phyloP scores from a whole-genome alignment of 92 coral and sea anemone genomes.

The Phenganax marumi region DNA sequence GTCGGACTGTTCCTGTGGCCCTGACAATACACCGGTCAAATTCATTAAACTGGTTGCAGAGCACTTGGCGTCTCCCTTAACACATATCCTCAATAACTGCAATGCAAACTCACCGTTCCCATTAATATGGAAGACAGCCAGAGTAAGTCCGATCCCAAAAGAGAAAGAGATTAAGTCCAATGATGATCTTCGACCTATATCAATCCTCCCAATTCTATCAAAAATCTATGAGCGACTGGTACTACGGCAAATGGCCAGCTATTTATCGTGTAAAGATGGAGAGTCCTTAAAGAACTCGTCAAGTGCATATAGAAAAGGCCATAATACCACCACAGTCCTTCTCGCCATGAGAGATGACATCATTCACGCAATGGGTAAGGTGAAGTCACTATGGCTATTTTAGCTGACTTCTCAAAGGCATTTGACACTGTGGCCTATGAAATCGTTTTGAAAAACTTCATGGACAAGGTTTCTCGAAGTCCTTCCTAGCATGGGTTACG shows the following conservation, averaged over 20 bases:
- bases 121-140: conserved; percentile 38
- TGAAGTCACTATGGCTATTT: conserved; percentile 27
- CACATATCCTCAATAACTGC: conserved; percentile 41
- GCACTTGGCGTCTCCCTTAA: conserved; percentile 47
- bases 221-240: conserved; percentile 28
- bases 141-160: conserved; percentile 46
- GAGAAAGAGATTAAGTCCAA: conserved; percentile 15
- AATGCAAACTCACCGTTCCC: conserved; percentile 18
- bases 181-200: conserved; percentile 35
- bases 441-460: conserved; percentile 29
- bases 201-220: conserved; percentile 28
- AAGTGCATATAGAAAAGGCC: background rate
- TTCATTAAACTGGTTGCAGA: conserved; percentile 50
- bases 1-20: conserved; percentile 34
- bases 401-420: conserved; percentile 32
- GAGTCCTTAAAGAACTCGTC: background rate
- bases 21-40: conserved; percentile 32
- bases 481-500: conserved; percentile 13
- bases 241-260: conserved; percentile 21
- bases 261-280: background rate
- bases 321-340: conserved; percentile 25
- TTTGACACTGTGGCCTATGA: conserved; percentile 36
- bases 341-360: conserved; percentile 33
- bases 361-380: conserved; percentile 22
- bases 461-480: conserved; percentile 26